Evolutionary conservation across 2,113 vertebrate species (phyloP).

Genomic region (Petaurus breviceps): DNA sequence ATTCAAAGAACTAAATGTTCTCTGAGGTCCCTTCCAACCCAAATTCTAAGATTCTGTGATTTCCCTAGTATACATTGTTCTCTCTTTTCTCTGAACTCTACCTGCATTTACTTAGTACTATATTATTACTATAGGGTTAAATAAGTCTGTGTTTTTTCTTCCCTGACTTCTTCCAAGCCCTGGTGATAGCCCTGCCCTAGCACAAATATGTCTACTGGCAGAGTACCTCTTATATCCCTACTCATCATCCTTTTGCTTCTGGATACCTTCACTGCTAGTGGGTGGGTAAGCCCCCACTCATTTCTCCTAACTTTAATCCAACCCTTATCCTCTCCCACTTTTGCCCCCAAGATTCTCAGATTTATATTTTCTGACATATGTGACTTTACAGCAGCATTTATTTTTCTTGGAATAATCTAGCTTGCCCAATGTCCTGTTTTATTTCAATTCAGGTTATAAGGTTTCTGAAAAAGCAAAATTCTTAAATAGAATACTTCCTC

Average conservation of each 20-base stretch:
- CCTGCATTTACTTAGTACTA: neutral
- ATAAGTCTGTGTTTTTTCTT: neutral
- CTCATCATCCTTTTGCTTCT: neutral
- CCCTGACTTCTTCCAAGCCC: neutral
- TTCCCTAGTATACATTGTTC: neutral
- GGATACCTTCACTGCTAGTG: neutral
- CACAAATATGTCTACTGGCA: neutral
- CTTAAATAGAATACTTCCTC: neutral
- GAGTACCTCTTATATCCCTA: neutral
- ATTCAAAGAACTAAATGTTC: neutral
- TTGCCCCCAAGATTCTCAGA: neutral
- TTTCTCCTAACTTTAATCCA: neutral
- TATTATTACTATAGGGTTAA: neutral
- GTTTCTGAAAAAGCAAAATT: neutral
- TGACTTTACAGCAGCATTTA: neutral
- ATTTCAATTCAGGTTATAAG: neutral
- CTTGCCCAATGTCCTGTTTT: neutral
- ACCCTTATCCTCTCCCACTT: neutral
- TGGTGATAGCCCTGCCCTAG: neutral
- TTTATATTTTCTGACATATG: neutral
- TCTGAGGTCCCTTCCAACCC: neutral
- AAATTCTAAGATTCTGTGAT: neutral
- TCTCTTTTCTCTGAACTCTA: neutral
- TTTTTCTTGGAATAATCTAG: neutral
- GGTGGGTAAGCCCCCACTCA: neutral